These are phyloP conservation scores for Aphelenchoides fujianensis DNA, from an alignment of 1,140 invertebrate species.

Conservation along the genomic window DNA sequence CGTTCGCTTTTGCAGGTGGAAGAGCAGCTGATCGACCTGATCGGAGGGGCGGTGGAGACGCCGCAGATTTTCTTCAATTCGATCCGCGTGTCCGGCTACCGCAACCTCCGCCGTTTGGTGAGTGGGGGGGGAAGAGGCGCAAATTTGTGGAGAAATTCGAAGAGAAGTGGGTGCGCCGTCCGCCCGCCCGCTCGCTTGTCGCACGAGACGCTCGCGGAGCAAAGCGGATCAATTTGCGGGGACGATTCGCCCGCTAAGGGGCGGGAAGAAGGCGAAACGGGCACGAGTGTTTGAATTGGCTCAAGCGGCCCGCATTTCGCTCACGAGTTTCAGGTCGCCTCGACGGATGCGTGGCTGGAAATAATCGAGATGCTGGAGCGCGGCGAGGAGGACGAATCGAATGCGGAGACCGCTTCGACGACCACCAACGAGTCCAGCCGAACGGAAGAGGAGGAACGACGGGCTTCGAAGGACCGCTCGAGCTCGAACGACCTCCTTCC, in stretches of 20 bases:
- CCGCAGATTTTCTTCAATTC: constrained; percentile 26
- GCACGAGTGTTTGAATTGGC: constrained; percentile 6
- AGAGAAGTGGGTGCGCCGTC: not conserved
- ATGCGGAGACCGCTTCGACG: not conserved
- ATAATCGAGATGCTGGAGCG: constrained; percentile 17
- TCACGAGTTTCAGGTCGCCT: constrained; percentile 1
- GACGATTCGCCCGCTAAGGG: not conserved
- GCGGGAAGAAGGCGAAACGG: not conserved
- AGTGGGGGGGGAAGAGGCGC: not conserved
- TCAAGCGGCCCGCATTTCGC: not conserved
- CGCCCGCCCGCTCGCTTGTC: too few relatives aligned
- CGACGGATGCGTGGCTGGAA: not conserved
- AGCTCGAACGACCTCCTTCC: constrained; percentile 35
- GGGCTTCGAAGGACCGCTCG: not conserved
- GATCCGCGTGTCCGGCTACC: constrained; percentile 20
- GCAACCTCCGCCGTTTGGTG: constrained; percentile 23
- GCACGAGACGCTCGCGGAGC: too few relatives aligned
- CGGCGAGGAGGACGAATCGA: not conserved
- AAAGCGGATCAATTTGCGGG: not conserved
- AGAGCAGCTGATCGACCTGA: constrained; percentile 12
- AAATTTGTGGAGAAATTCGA: not conserved
- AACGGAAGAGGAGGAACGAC: not conserved
- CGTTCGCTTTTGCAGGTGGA: constrained; percentile 10
- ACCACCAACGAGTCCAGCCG: not conserved
- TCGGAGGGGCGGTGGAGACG: constrained; percentile 38